Conservation (phyloP, 2,888 invertebrate species). For the Oscheius sp. region DNA sequence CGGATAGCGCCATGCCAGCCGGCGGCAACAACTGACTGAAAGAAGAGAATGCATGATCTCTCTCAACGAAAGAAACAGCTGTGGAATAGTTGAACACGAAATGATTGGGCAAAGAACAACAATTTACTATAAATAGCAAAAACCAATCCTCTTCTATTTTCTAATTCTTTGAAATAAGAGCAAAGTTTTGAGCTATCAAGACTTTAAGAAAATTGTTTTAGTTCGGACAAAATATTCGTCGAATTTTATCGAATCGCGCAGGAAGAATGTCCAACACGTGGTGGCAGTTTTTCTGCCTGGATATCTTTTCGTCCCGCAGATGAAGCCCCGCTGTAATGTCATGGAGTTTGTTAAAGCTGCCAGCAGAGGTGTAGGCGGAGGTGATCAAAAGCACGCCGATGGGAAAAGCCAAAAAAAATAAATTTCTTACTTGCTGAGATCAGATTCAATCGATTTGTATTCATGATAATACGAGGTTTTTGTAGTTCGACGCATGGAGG, state of each 20-base stretch:
- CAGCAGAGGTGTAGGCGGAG: constrained; percentile 28
- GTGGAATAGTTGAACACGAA: constrained; percentile 10
- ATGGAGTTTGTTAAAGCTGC: constrained; percentile 22
- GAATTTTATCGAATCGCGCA: background rate
- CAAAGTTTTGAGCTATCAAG: background rate
- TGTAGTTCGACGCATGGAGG: too few relatives aligned
- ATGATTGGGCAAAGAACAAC: background rate
- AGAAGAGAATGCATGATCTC: constrained; percentile 25
- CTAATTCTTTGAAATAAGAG: background rate
- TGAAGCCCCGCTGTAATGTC: constrained; percentile 25
- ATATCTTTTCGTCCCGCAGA: constrained; percentile 22
- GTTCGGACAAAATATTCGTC: background rate
- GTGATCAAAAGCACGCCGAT: constrained; percentile 23
- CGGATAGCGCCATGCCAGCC: constrained; percentile 27
- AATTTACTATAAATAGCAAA: background rate
- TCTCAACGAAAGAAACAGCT: constrained; percentile 20
- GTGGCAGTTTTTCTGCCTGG: constrained; percentile 17
- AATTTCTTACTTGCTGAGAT: background rate
- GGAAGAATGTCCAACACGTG: constrained; percentile 4
- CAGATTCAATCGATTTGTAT: too few relatives aligned
- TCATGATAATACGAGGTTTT: too few relatives aligned
- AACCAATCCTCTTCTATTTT: background rate
- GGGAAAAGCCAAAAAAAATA: background rate
- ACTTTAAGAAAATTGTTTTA: background rate
- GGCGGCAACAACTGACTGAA: constrained; percentile 27